Evolutionary conservation across 1,140 invertebrate genomes (phyloP).

Genomic region (Phenacoccus solenopsis): DNA sequence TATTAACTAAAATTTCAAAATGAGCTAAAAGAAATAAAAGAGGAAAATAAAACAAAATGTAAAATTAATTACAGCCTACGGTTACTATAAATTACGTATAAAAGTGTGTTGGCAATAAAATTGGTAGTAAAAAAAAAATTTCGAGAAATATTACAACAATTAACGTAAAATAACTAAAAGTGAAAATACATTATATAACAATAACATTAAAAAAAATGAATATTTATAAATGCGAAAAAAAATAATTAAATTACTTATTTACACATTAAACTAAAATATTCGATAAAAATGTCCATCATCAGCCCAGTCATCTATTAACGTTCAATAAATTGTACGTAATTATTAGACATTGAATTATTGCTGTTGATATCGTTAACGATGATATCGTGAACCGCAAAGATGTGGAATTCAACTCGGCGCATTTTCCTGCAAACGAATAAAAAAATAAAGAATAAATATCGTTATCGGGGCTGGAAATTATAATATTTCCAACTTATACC

Average conservation of each 20-base stretch:
- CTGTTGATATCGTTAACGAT: background rate
- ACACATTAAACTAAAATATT: no score
- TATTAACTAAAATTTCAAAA: background rate
- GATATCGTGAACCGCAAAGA: background rate
- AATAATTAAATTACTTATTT: background rate
- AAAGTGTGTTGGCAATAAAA: background rate
- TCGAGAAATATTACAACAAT: background rate
- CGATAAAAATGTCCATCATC: no score
- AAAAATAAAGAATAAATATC: background rate
- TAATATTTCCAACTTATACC: background rate
- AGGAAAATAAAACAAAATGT: background rate
- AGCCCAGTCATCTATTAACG: background rate
- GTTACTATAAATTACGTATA: constrained; percentile 4
- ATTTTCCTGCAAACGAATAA: background rate
- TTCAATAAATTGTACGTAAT: background rate
- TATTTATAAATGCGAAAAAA: background rate
- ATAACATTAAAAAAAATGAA: constrained; percentile 1
- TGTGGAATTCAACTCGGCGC: constrained; percentile 8
- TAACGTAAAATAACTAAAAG: background rate
- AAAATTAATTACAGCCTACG: constrained; percentile 12
- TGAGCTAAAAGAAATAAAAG: constrained; percentile 1
- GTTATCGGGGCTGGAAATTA: background rate
- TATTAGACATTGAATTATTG: background rate
- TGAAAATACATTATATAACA: constrained; percentile 12
- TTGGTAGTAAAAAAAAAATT: background rate